Percentiles rank a stretch among this genome's conserved stretches.
Evolutionary conservation across 2,797 vertebrate species (phyloP).

Genomic region (Eurystomus glaucurus): DNA sequence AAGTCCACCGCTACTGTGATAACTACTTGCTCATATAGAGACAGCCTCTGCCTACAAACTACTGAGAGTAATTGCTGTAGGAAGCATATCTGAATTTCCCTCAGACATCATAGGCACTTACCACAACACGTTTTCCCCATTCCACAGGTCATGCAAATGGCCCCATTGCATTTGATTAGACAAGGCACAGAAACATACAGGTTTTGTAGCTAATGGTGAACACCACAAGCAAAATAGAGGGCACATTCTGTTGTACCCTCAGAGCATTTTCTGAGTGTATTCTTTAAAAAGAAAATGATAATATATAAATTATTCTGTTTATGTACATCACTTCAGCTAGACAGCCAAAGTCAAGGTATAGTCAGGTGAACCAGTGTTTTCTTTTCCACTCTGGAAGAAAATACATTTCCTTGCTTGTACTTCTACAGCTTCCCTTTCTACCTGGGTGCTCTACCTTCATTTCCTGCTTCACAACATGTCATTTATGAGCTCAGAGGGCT

Average conservation of each 20-base stretch:
- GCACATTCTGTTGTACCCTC: background rate
- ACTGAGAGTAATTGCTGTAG: background rate
- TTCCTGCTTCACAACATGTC: background rate
- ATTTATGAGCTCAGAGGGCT: background rate
- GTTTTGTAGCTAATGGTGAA: background rate
- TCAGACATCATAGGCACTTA: background rate
- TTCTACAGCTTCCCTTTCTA: background rate
- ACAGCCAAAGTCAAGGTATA: background rate
- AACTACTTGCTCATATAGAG: background rate
- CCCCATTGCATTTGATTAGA: background rate
- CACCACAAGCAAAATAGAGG: background rate
- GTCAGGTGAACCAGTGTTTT: background rate
- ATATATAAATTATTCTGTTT: background rate
- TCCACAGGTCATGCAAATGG: accelerated
- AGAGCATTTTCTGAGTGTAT: background rate
- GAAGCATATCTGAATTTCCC: background rate
- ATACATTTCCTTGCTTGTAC: background rate
- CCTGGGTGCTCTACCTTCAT: background rate
- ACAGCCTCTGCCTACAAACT: background rate
- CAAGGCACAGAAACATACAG: background rate
- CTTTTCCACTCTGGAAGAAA: background rate
- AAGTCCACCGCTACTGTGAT: background rate
- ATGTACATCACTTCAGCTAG: background rate
- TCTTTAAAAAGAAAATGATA: background rate
- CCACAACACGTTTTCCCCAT: accelerated